A percentile compares a stretch with the other conserved stretches of the same genome.
phyloP scores from a whole-genome alignment of 2,113 vertebrate genomes.

The Phaethornis superciliosus region DNA sequence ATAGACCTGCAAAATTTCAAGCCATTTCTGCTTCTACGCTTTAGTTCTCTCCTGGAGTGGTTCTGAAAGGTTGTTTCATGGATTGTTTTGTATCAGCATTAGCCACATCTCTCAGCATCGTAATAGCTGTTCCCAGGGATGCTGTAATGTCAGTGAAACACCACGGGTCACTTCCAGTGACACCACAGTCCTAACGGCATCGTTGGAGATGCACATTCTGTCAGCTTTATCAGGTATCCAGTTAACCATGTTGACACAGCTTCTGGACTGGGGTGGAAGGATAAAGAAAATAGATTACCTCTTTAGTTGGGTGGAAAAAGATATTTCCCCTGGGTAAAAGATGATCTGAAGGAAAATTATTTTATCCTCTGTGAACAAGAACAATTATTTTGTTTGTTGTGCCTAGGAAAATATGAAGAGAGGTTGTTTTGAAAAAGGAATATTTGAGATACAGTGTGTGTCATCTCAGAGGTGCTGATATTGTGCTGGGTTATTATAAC shows the following conservation, averaged over 20 bases:
- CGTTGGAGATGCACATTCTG: background rate
- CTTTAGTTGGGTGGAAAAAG: constrained; percentile 55
- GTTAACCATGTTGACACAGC: constrained; percentile 49
- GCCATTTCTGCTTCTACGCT: accelerated
- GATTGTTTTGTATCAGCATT: background rate
- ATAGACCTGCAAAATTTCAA: background rate
- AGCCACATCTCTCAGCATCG: background rate
- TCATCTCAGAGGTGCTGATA: background rate
- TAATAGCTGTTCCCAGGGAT: background rate
- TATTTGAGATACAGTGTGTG: constrained; percentile 1
- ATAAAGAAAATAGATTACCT: constrained; percentile 58
- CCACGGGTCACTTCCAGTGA: constrained; percentile 17
- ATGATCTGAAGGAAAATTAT: constrained; percentile 43
- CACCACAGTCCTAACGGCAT: background rate
- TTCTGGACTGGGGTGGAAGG: constrained; percentile 11
- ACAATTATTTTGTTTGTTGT: constrained; percentile 54
- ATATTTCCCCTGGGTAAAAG: constrained; percentile 56
- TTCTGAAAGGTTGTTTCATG: background rate
- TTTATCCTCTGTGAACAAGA: constrained; percentile 46
- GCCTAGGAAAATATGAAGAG: constrained; percentile 45
- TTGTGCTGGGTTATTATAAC: constrained; percentile 8
- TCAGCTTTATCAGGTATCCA: constrained; percentile 45
- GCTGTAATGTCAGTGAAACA: background rate
- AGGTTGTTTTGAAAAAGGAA: background rate
- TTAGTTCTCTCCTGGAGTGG: background rate